Evolutionary conservation across 2,113 vertebrate species (phyloP), one percentile per base, ranked within the genome.

Genomic region (Odocoileus virginianus): DNA sequence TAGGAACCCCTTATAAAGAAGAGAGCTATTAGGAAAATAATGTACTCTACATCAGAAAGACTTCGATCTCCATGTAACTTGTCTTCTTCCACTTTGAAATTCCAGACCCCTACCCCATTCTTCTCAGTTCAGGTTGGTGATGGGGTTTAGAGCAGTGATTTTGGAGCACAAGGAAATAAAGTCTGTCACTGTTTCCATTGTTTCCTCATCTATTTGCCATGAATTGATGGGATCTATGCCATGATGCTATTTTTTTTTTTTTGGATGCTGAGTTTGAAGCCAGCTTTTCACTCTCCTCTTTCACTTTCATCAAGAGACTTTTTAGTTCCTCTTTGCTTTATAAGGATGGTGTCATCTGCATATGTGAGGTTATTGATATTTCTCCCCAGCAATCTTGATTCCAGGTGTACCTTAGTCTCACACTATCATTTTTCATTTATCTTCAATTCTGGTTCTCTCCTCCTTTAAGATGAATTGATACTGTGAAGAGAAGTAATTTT

Each of bases 341-440:
- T 36, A 36, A 71, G n/a, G 17, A 23, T 71, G 67, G 67, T 19
- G 36, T 71, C 67, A 71, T 71, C 67, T 71, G n/a, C n/a, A 36
- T 71, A 71, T 23, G 19, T 36, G n/a, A 71, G 5, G 67, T 23
- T 36, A 36, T 36, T 71, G 67, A 12, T 71, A 23, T 71, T 71
- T 36, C 64, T 71, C n/a, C 9, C 64, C n/a, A 36, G 19, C 5
- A 71, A 36, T 71, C n/a, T 71, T 71, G 19, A 71, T 40, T 36
- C 67, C 1, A 55, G 5, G 67, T 36, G 2, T 74, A 74, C 36
- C 25, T 74, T 43, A 27, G 71, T 74, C 95, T 97, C 43, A 87
- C 5, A 93, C 21, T 91, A 95, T 92, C 2, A 28, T 28, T 97
- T 96, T 84, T 95, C 55, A 93, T 94, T 93, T 95, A 19, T 82